A percentile compares a stretch with the other conserved stretches of the same genome.
These are phyloP conservation scores for Tetragnatha montana DNA, from an alignment of 2,888 invertebrate species.

Conservation along the genomic window DNA sequence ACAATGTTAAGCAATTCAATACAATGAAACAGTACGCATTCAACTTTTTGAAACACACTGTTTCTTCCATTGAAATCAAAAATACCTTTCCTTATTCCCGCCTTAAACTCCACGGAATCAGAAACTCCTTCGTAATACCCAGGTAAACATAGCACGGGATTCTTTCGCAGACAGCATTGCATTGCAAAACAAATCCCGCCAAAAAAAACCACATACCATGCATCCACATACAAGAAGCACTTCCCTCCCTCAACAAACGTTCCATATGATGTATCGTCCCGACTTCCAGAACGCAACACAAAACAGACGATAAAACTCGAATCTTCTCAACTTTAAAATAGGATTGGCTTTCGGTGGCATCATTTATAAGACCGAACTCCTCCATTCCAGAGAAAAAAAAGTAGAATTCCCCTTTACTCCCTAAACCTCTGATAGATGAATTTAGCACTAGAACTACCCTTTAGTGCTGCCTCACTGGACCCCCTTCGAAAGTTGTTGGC, in stretches of 20 bases:
- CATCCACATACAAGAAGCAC: background rate
- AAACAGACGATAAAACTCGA: constrained; percentile 11
- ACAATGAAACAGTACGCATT: too few species aligned
- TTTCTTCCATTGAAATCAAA: too few species aligned
- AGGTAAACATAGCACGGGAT: too few species aligned
- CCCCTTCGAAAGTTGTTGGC: constrained; percentile 32
- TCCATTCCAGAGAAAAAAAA: constrained; percentile 5
- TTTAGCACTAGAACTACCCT: constrained; percentile 31
- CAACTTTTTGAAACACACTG: too few species aligned
- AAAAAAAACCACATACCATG: background rate
- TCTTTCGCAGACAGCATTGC: background rate
- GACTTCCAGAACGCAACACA: background rate
- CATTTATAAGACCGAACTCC: constrained; percentile 43
- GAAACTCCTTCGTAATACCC: too few species aligned
- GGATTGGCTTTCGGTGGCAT: constrained; percentile 29
- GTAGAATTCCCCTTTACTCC: constrained; percentile 22
- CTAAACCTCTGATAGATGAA: constrained; percentile 48
- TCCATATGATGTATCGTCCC: constrained; percentile 1
- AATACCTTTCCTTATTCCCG: too few species aligned
- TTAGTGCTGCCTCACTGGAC: constrained; percentile 22
- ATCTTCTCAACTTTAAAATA: constrained; percentile 17
- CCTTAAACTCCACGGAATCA: too few species aligned
- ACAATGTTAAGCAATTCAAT: too few species aligned
- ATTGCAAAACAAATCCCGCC: background rate
- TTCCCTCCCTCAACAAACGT: background rate